phyloP scores from a whole-genome alignment of 2,113 vertebrate species.

The Uropsilus gracilis region DNA sequence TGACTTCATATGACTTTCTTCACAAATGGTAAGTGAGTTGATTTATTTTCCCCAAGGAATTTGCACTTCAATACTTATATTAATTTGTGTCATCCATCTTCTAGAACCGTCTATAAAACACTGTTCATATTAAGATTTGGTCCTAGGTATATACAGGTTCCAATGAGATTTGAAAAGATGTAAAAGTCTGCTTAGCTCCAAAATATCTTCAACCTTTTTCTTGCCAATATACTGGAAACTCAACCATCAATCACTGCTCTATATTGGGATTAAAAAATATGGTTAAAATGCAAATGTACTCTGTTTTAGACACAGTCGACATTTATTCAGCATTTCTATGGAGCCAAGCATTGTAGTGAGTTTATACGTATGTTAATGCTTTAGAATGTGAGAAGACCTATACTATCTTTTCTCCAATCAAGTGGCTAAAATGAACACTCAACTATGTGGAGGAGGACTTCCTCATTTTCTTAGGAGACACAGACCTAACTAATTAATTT shows the following conservation, averaged over 20 bases:
- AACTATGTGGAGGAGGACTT: neutral
- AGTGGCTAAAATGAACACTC: neutral
- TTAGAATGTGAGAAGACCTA: neutral
- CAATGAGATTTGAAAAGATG: constrained; percentile 8
- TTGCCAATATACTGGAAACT: constrained; percentile 18
- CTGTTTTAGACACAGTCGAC: neutral
- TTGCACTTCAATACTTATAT: neutral
- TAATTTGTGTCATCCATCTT: neutral
- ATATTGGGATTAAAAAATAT: neutral
- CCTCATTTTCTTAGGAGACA: neutral
- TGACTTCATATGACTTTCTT: neutral
- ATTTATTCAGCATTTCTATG: neutral
- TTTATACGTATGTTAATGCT: neutral
- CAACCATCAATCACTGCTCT: neutral
- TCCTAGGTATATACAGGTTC: neutral
- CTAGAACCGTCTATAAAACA: neutral
- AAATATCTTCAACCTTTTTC: neutral
- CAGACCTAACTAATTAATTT: neutral
- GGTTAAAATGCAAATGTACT: neutral
- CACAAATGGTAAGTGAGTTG: neutral
- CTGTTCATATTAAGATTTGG: neutral
- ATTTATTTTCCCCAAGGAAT: neutral
- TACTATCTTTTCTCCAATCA: neutral
- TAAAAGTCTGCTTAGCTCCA: neutral
- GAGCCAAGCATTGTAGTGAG: neutral